Percentiles rank a stretch among this genome's conserved stretches.
These are phyloP conservation scores for Cirrhinus molitorella DNA, from an alignment of 2,797 vertebrate species.

Conservation along the genomic window DNA sequence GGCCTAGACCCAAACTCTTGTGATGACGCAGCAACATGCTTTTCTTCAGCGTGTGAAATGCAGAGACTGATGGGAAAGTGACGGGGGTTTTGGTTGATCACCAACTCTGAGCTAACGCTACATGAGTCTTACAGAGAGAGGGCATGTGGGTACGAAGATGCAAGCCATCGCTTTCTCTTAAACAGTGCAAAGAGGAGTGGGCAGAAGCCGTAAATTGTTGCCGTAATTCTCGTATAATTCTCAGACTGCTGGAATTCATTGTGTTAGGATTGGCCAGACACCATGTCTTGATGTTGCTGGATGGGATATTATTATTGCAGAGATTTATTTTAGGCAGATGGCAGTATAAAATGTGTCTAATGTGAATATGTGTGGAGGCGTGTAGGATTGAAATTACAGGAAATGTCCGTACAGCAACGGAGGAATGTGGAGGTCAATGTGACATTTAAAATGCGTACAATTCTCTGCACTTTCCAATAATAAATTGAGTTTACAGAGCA, in stretches of 20 bases:
- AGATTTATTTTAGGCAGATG: constrained; percentile 70
- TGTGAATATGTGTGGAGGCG: constrained; percentile 50
- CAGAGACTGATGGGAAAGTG: constrained; percentile 12
- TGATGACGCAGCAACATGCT: constrained; percentile 30
- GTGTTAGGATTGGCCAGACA: constrained; percentile 74
- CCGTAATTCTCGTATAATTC: constrained; percentile 61
- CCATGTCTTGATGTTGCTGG: constrained; percentile 72
- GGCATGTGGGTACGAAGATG: constrained; percentile 21
- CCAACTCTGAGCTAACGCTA: constrained; percentile 1
- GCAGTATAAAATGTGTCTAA: constrained; percentile 65
- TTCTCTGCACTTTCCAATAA: not conserved
- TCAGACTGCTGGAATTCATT: constrained; percentile 65
- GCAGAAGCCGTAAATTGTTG: constrained; percentile 57
- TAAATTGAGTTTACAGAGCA: not conserved
- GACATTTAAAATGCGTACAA: not conserved
- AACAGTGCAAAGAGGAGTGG: constrained; percentile 16
- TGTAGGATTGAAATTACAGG: constrained; percentile 39
- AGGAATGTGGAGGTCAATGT: constrained; percentile 18
- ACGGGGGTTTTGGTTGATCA: constrained; percentile 15
- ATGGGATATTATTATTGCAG: constrained; percentile 65
- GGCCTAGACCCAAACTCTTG: constrained; percentile 64
- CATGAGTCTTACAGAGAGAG: constrained; percentile 5
- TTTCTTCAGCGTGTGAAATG: constrained; percentile 28
- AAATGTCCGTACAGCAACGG: not conserved
- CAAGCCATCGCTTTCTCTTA: constrained; percentile 24